Evolutionary conservation across 2,888 invertebrate species (phyloP), one percentile per base, ranked within the genome.

Genomic region (Clepsis dumicolana): DNA sequence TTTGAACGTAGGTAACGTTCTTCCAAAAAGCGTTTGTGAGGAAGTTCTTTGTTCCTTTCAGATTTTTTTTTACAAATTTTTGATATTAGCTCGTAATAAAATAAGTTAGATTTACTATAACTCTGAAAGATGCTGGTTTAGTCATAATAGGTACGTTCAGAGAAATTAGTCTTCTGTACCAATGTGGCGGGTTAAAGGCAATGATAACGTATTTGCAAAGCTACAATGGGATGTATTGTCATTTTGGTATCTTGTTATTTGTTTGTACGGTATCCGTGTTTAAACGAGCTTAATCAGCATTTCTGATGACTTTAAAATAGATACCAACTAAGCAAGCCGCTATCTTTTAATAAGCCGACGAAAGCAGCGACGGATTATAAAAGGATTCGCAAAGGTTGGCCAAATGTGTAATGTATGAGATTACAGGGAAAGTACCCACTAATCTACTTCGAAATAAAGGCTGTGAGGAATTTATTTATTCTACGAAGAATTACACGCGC

Each of bases 361-460:
- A 65, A 61, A 64, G 44, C 64, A 59, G 38, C 18, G 21, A 16
- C n/a, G 50, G 65, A 50, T 65, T 65, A 65, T 52, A 65, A 52
- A 57, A 59, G 59, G 57, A 52, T 52, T 48, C 59, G 25, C 50
- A 65, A 59, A 59, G 65, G 59, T 64, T 64, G 52, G 52, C 53
- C 50, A 5, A 65, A 65, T 48, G 64, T 56, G 56, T 65, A 65
- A 59, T 65, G 38, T 59, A 59, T 57, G 52, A 59, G 65, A 50
- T 59, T 64, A 57, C 16, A 48, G 32, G 54, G 54, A 64, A 27
- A 56, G 29, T 35, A 29, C 57, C 48, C 29, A 65, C 50, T 59
- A 59, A 65, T 59, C 59, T 41, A 65, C 65, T 59, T 59, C 38
- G 27, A 48, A 57, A 64, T 48, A 59, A 64, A 50, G 56, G 48